Conservation (phyloP, 2,113 vertebrate species). For the Strigops habroptila region DNA sequence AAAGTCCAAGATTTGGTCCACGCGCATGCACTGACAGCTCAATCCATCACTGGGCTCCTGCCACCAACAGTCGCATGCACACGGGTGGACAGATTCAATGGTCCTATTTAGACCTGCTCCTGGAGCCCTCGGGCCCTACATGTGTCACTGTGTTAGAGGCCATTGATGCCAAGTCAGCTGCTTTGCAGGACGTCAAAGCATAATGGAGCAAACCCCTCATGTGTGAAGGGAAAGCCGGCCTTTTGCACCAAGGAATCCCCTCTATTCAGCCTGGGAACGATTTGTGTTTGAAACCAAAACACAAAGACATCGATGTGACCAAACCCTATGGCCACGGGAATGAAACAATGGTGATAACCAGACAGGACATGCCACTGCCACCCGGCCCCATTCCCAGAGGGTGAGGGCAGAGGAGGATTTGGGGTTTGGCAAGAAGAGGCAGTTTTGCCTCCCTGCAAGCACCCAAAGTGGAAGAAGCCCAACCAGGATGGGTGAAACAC, state of each 20-base stretch:
- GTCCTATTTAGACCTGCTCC: constrained; percentile 24
- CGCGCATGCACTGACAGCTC: background rate
- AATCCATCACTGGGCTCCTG: background rate
- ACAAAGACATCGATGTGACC: background rate
- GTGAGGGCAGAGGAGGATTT: fast-evolving
- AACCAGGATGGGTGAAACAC: fast-evolving
- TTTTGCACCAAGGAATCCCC: background rate
- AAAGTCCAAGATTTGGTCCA: background rate
- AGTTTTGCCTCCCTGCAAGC: background rate
- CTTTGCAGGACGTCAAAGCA: constrained; percentile 43
- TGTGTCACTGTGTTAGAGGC: constrained; percentile 11
- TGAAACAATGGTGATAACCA: background rate
- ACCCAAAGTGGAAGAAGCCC: background rate
- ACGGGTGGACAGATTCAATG: background rate
- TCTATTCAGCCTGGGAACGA: background rate
- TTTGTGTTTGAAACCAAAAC: background rate
- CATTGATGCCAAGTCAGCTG: constrained; percentile 26
- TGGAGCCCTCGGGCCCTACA: background rate
- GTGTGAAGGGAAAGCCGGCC: constrained; percentile 39
- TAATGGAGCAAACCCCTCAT: constrained; percentile 46
- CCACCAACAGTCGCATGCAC: background rate
- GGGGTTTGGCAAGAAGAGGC: background rate
- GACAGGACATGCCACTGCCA: background rate
- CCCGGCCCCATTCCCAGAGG: fast-evolving
- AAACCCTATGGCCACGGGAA: fast-evolving